phyloP scores from a whole-genome alignment of 2,113 vertebrate genomes.

The Mus pahari region DNA sequence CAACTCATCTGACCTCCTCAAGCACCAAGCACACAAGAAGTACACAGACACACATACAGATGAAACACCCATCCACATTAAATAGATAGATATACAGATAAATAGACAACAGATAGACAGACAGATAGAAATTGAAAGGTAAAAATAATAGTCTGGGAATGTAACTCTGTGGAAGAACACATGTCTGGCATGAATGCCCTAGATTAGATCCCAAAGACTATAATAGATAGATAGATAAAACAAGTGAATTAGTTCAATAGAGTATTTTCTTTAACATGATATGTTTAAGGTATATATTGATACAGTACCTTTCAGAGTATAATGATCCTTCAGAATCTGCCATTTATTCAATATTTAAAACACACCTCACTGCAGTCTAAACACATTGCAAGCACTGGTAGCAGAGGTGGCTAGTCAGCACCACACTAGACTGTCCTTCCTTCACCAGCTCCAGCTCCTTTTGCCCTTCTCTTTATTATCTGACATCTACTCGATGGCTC shows the following conservation, averaged over 20 bases:
- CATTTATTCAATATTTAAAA: background rate
- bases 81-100: background rate
- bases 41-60: background rate
- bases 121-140: background rate
- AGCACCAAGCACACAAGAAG: background rate
- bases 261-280: too few relatives aligned
- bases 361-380: background rate
- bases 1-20: too few relatives aligned
- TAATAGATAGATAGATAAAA: background rate
- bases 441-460: slow-evolving; percentile 5
- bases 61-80: background rate
- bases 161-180: background rate
- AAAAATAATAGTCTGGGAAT: background rate
- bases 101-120: background rate
- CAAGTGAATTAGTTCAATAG: too few relatives aligned
- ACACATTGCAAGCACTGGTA: background rate
- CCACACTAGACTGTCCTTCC: background rate
- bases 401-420: background rate
- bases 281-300: too few relatives aligned
- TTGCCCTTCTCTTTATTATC: slow-evolving; percentile 5
- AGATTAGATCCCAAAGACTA: background rate
- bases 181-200: background rate
- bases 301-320: background rate
- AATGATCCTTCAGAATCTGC: background rate
- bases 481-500: background rate